A percentile compares a stretch with the other conserved stretches of the same genome.
phyloP scores from a whole-genome alignment of 2,888 invertebrate genomes.

The Calliscelio sp. region DNA sequence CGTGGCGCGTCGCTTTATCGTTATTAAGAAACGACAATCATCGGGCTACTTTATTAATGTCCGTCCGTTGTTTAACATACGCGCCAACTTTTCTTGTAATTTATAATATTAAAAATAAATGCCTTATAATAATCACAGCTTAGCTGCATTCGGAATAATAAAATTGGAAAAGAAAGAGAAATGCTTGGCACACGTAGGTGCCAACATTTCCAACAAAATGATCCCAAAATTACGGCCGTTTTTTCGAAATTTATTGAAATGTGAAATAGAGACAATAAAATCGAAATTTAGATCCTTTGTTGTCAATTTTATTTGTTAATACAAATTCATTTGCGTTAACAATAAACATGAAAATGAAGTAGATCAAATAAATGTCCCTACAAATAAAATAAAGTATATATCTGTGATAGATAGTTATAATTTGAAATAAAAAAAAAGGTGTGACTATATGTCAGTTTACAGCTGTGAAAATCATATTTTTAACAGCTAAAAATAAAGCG shows the following conservation, averaged over 20 bases:
- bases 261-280: neutral
- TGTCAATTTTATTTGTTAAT: too few species aligned
- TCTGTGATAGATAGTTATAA: too few species aligned
- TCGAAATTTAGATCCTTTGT: too few species aligned
- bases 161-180: constrained; percentile 29
- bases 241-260: neutral
- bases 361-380: too few species aligned
- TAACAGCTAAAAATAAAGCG: too few species aligned
- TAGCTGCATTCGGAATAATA: constrained; percentile 44
- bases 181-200: constrained; percentile 23
- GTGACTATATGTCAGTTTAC: too few species aligned
- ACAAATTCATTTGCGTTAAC: too few species aligned
- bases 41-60: constrained; percentile 17
- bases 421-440: too few species aligned
- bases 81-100: constrained; percentile 42
- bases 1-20: constrained; percentile 8
- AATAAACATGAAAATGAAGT: too few species aligned
- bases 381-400: too few species aligned
- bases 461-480: too few species aligned
- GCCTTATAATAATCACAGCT: constrained; percentile 26
- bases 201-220: constrained; percentile 33
- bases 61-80: constrained; percentile 25
- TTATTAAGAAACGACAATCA: constrained; percentile 39
- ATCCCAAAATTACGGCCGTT: neutral
- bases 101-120: constrained; percentile 54